Base-by-base conservation (phyloP, 1,140 invertebrate species). In the Globodera rostochiensis region DNA sequence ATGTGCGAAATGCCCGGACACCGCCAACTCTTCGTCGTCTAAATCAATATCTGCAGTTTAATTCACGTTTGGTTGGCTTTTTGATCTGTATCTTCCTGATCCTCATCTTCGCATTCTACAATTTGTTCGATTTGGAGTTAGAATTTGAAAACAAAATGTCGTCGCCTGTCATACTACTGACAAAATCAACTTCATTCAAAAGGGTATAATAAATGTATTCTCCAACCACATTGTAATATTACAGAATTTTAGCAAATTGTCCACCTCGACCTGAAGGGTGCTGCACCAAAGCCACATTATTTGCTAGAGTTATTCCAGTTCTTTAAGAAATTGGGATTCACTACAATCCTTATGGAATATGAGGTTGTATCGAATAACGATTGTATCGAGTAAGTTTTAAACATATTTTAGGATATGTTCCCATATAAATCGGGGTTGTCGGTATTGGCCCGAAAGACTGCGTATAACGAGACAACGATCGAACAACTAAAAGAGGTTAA, bases 281-380 rank as follows among this genome's bases (percentile, higher is more conserved):
- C 95, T 0, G 95, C 95, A 6, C 94, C 94, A 0, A 93, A 92
- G 88, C 89, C 94, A 45, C 74, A 77, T 60, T 94, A 92, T 90
- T 92, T 94, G 47, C 92, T 92, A 86, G 92, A 93, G 73, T 83
- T 96, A 0, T 92, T 97, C 74, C 93, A 93, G 4, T 90, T 95
- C 74, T 87, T 97, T 0, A 93, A 93, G 84, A 92, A 92, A 69
- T 90, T 95, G 93, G 94, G 94, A 25, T 95, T 94, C 0, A 97
- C 94, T 73, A 95, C 95, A 0, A 90, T 98, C n/a, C 91, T 98
- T 1, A 91, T 97, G 79, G 97, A 99, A 90, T 98, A 98, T 91
- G 97, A 98, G 91, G 97, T 98, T 87, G 8, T 80, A 75, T 75
- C 3, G 8, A 6, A 49, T 66, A 53, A 25, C 13, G 19, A 46